A percentile compares a stretch with the other conserved stretches of the same genome.
Conservation (phyloP, 2,797 vertebrate species). For the Octomys mimax region DNA sequence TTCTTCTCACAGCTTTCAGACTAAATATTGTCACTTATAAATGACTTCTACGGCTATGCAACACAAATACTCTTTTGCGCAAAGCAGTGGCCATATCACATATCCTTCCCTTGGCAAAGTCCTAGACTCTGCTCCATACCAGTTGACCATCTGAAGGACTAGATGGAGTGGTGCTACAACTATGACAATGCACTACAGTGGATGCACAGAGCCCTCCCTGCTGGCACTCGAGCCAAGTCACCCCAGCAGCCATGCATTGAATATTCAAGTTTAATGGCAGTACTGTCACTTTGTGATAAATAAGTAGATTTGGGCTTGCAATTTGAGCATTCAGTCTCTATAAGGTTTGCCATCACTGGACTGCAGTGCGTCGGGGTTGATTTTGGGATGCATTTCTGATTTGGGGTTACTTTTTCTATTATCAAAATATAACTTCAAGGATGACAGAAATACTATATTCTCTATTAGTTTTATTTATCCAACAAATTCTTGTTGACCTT, state of each 20-base stretch:
- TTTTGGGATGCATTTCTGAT: neutral
- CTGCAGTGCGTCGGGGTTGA: neutral
- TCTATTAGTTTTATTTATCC: neutral
- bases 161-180: neutral
- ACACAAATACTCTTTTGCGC: neutral
- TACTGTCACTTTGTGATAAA: neutral
- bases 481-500: neutral
- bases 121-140: neutral
- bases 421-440: neutral
- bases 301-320: neutral
- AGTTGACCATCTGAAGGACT: neutral
- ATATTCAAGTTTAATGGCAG: neutral
- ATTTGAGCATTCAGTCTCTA: neutral
- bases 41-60: neutral
- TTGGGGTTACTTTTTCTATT: constrained; percentile 22
- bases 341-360: neutral
- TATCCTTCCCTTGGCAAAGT: neutral
- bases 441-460: neutral
- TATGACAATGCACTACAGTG: neutral
- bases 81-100: neutral
- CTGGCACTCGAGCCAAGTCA: neutral
- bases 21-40: neutral
- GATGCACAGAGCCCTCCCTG: neutral
- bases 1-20: neutral
- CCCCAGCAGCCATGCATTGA: neutral